These are phyloP conservation scores for Ianthella basta DNA, from an alignment of 37 sponge, comb jelly and placozoan species.

Conservation along the genomic window DNA sequence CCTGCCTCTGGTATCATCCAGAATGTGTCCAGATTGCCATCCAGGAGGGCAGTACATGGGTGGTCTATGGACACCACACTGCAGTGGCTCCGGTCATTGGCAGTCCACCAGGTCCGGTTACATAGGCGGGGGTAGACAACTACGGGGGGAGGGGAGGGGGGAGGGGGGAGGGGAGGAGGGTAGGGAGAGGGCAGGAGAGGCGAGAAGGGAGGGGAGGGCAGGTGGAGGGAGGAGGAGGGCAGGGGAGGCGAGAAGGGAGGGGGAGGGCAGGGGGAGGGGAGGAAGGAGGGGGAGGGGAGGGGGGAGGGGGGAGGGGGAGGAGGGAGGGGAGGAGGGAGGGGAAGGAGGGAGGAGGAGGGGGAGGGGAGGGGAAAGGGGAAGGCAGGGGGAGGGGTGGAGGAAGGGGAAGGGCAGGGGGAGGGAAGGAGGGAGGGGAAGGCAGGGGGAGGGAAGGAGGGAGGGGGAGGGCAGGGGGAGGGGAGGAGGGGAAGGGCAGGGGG, in stretches of 20 bases:
- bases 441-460: not conserved
- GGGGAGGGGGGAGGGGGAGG: constrained; percentile 24
- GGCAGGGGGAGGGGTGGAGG: not conserved
- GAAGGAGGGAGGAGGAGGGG: not conserved
- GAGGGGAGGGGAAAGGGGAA: constrained; percentile 56
- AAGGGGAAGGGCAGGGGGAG: constrained; percentile 42
- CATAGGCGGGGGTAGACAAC: constrained; percentile 70
- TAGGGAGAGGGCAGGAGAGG: not conserved
- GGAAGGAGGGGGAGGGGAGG: not conserved
- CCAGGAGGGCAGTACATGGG: constrained; percentile 73
- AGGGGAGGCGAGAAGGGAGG: not conserved
- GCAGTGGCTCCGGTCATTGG: constrained; percentile 51
- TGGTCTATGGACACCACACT: constrained; percentile 58
- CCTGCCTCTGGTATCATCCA: constrained; percentile 80
- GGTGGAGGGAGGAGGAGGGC: constrained; percentile 15
- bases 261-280: not conserved
- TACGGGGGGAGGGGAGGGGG: not conserved
- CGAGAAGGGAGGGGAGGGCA: not conserved
- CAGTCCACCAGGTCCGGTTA: constrained; percentile 63
- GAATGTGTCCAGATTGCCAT: constrained; percentile 65
- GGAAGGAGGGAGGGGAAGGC: constrained; percentile 36
- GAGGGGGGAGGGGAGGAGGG: not conserved
- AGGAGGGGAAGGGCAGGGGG: constrained; percentile 6
- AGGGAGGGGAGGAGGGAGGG: not conserved
- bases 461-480: not conserved